Base-by-base conservation (phyloP, 2,888 invertebrate species). In the Embidobia sp. region DNA sequence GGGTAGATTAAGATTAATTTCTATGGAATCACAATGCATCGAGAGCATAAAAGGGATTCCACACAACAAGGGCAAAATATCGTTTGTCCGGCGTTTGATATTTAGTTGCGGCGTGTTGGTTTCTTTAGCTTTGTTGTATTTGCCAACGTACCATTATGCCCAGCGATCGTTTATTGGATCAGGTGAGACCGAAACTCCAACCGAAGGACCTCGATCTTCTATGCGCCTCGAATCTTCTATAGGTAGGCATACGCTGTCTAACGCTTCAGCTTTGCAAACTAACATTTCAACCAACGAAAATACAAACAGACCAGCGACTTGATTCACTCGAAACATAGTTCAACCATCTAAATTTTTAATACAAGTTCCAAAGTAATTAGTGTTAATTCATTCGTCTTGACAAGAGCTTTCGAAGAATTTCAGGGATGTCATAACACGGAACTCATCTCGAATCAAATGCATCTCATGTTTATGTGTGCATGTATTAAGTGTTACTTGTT, bases 61-160 rank as follows among this genome's bases (percentile, higher is more conserved):
- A 44, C 81, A 64, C 22, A 66, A 29, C 26, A 87, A 85, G 78
- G 85, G 84, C 55, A 87, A 84, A 67, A 77, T 85, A 80, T 85
- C 88, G n/a, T 89, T 89, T 76, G 74, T 87, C 15, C 83, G 83
- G 63, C 83, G 88, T 67, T 76, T 89, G 49, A 85, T 84, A 35
- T 59, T 89, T 70, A 86, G 87, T 79, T 89, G 87, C 80, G 83
- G 86, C 33, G 80, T 89, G 51, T 78, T 89, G 46, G 86, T 86
- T 63, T 82, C 85, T 53, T 78, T 89, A 44, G 88, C 87, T 53
- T 78, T 89, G 57, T 82, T 89, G 3, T 89, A 89, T 80, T 86
- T 89, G 48, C 89, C 89, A 67, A 89, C 88, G 42, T 89, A 89
- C 70, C 88, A 89, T 80, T 89, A 88, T 49, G 88, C 84, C 31